phyloP scores from a whole-genome alignment of 2,797 vertebrate genomes.

The Chaetodon trifasciatus region DNA sequence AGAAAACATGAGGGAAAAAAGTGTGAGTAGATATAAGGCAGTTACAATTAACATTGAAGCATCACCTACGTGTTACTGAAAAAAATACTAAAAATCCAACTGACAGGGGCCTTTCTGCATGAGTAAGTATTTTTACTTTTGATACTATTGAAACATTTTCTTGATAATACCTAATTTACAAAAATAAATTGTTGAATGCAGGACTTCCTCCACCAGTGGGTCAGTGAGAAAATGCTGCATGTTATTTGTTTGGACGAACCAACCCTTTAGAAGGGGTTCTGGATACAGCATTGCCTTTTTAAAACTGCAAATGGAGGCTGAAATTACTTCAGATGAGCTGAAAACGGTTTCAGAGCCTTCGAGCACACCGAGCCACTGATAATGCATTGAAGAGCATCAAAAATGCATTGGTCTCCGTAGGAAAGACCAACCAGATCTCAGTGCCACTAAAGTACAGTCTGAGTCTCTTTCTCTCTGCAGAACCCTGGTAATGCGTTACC shows the following conservation, averaged over 20 bases:
- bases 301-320: slow-evolving; percentile 36
- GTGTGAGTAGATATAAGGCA: too few relatives aligned
- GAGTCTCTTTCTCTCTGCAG: slow-evolving; percentile 27
- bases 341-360: slow-evolving; percentile 42
- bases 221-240: slow-evolving; percentile 5
- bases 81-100: too few relatives aligned
- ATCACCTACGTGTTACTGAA: too few relatives aligned
- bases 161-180: too few relatives aligned
- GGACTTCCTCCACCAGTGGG: background rate
- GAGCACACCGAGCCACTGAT: slow-evolving; percentile 50
- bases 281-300: slow-evolving; percentile 44
- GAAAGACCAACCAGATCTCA: slow-evolving; percentile 49
- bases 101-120: too few relatives aligned
- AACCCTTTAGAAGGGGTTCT: slow-evolving; percentile 34
- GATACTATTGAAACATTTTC: too few relatives aligned
- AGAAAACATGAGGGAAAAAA: too few relatives aligned
- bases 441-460: slow-evolving; percentile 32
- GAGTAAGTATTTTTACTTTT: too few relatives aligned
- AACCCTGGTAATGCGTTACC: slow-evolving; percentile 50
- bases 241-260: slow-evolving; percentile 16
- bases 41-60: too few relatives aligned
- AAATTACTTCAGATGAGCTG: slow-evolving; percentile 56
- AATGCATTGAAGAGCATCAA: slow-evolving; percentile 62
- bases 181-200: too few relatives aligned
- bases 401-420: slow-evolving; percentile 73